These are phyloP conservation scores for Crepidodera aurea DNA, from an alignment of 2,888 invertebrate species.

Conservation along the genomic window DNA sequence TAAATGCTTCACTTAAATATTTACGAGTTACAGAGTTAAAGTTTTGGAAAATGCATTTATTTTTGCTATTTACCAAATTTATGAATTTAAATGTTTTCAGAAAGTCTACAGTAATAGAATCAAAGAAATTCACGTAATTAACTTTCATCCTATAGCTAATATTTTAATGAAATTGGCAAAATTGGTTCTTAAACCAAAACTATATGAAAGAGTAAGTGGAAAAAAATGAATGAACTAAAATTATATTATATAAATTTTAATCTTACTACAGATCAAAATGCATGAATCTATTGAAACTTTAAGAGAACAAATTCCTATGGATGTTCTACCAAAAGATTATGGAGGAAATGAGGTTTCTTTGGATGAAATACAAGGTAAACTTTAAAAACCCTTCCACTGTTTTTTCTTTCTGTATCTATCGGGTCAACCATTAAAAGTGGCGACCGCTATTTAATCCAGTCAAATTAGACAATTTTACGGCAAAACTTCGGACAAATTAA, in stretches of 20 bases:
- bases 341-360: slow-evolving; percentile 3
- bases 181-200: slow-evolving; percentile 2
- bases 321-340: slow-evolving; percentile 13
- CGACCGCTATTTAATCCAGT: too few relatives aligned
- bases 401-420: too few relatives aligned
- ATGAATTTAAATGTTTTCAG: slow-evolving; percentile 7
- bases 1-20: too few relatives aligned
- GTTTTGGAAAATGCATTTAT: too few relatives aligned
- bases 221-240: too few relatives aligned
- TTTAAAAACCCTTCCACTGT: too few relatives aligned
- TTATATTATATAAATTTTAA: too few relatives aligned
- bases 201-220: slow-evolving; percentile 4
- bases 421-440: too few relatives aligned
- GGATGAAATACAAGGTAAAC: slow-evolving; percentile 8
- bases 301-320: background rate
- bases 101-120: slow-evolving; percentile 9
- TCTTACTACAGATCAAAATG: slow-evolving; percentile 8
- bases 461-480: too few relatives aligned
- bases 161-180: slow-evolving; percentile 7
- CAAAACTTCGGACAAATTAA: too few relatives aligned
- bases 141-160: background rate
- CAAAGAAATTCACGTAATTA: slow-evolving; percentile 15
- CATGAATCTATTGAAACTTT: slow-evolving; percentile 4
- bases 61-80: too few relatives aligned
- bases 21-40: too few relatives aligned